Evolutionary conservation across 2,113 vertebrate genomes (phyloP).

Genomic region (Oreochromis tanganicae): DNA sequence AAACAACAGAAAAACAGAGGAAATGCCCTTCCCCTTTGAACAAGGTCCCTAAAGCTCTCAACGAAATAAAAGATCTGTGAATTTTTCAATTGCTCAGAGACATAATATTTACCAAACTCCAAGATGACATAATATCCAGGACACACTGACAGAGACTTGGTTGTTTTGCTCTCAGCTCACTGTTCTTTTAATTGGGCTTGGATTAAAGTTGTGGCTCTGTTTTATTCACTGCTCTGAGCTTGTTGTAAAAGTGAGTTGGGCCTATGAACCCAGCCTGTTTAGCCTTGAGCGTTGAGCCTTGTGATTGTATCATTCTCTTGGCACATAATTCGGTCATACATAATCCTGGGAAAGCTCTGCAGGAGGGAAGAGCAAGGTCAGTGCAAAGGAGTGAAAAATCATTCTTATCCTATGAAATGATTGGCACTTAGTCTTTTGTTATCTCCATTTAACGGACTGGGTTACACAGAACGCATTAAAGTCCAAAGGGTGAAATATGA

Average conservation of each 20-base stretch:
- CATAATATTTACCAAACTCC: slow-evolving; percentile 53
- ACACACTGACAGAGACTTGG: background rate
- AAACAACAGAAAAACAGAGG: background rate
- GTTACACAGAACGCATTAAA: background rate
- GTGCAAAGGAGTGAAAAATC: background rate
- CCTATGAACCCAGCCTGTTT: background rate
- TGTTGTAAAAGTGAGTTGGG: slow-evolving; percentile 12
- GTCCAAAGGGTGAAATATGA: background rate
- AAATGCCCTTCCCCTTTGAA: background rate
- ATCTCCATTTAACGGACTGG: background rate
- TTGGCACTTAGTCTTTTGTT: background rate
- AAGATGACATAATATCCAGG: slow-evolving; percentile 31
- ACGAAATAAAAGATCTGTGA: background rate
- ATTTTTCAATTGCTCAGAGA: slow-evolving; percentile 34
- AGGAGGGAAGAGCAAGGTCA: background rate
- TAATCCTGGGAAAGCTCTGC: background rate
- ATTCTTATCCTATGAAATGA: background rate
- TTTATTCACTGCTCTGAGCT: slow-evolving; percentile 27
- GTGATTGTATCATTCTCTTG: slow-evolving; percentile 33
- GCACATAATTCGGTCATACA: background rate
- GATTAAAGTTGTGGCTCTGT: background rate
- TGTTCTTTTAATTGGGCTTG: slow-evolving; percentile 13
- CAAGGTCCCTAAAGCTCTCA: background rate
- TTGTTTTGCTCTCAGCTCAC: slow-evolving; percentile 12
- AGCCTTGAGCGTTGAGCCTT: background rate